phyloP scores from a whole-genome alignment of 1,140 invertebrate genomes.

The Holotrichia oblita region DNA sequence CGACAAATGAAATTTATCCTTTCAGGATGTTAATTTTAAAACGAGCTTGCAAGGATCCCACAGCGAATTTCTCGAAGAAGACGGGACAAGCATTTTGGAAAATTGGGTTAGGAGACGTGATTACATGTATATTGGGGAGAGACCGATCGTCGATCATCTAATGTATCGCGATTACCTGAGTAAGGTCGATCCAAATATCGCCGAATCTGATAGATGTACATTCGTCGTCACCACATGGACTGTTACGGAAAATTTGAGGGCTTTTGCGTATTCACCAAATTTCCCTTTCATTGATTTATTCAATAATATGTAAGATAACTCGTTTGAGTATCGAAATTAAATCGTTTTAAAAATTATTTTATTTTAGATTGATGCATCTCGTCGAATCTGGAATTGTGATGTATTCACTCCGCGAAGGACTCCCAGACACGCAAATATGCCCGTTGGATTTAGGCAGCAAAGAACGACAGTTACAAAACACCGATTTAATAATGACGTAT shows the following conservation, averaged over 20 bases:
- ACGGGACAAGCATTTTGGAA: constrained; percentile 51
- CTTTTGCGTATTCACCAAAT: constrained; percentile 72
- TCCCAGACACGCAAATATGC: constrained; percentile 78
- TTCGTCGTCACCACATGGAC: constrained; percentile 73
- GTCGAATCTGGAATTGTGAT: constrained; percentile 77
- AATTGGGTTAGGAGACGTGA: constrained; percentile 61
- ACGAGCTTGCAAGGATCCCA: constrained; percentile 22
- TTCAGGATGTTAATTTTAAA: constrained; percentile 24
- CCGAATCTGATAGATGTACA: constrained; percentile 71
- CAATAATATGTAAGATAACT: constrained; percentile 58
- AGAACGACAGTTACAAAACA: constrained; percentile 76
- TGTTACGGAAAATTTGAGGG: constrained; percentile 69
- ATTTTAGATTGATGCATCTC: constrained; percentile 68
- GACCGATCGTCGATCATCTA: constrained; percentile 68
- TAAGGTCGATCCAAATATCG: constrained; percentile 38
- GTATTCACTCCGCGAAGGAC: constrained; percentile 65
- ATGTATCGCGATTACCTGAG: constrained; percentile 71
- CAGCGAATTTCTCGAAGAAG: constrained; percentile 38
- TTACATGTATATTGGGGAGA: constrained; percentile 72
- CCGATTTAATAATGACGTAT: constrained; percentile 75
- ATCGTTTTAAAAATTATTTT: too few species aligned
- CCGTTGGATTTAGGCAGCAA: constrained; percentile 78
- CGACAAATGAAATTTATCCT: neutral
- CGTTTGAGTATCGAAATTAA: too few species aligned
- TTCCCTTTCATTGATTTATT: constrained; percentile 67